Evolutionary conservation across 2,797 vertebrate genomes (phyloP), one percentile per base, ranked within the genome.

Genomic region (Anguilla pacifica): DNA sequence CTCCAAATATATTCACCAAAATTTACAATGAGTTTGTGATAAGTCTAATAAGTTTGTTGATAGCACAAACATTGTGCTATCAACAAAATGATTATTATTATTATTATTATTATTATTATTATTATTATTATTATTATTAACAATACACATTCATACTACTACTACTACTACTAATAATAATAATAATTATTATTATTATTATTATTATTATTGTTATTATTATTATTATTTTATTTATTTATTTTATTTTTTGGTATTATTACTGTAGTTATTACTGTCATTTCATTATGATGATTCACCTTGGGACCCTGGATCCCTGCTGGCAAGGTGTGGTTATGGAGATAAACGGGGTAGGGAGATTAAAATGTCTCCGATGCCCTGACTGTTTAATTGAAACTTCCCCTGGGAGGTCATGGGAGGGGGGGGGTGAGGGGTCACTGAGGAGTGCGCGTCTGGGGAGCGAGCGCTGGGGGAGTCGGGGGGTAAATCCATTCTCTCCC

Each of bases 381-480:
- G 90, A 90, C 90, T 89, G 89, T 92, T 95, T 95, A 96, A 96
- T 96, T 96, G 95, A 96, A 96, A 94, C 92, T 92, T 95, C 92
- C 92, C 94, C 28, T 61, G 94, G 91, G 94, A 95, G 70, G 83
- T 83, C 74, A 67, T 0, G 70, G 49, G 79, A 7, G 82, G 90
- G 87, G 88, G 28, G 86, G 91, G 90, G 43, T 90, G 64, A 35
- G 49, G 46, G 57, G 55, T 74, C 84, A 86, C 87, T 81, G 83
- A 25, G 59, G 67, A 87, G 85, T n/a, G 85, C 89, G 81, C 87
- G 93, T 94, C 94, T 87, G 51, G 91, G 93, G 91, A 89, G 86
- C 91, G 25, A 87, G 93, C 90, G 84, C 91, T 91, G 94, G 93
- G 93, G 93, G 92, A 92, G 87, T 87, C 93, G 86, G 55, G 90